Conservation (phyloP, 2,888 invertebrate genomes). For the Bimastos eiseni region DNA sequence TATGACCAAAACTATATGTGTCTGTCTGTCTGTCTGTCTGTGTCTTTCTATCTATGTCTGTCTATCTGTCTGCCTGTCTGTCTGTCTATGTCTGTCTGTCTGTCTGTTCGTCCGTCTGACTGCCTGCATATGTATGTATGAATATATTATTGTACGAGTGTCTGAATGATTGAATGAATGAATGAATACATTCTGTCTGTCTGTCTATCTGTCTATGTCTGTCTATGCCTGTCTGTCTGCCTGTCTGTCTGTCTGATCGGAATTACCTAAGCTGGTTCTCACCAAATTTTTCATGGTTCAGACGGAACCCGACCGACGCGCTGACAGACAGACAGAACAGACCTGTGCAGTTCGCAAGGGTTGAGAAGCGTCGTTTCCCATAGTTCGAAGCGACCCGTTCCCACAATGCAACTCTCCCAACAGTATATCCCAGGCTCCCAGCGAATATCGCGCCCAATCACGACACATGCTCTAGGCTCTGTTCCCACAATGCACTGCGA, state of each 20-base stretch:
- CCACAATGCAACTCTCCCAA: not conserved
- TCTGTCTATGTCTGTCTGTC: too few relatives aligned
- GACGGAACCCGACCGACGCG: not conserved
- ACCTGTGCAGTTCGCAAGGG: not conserved
- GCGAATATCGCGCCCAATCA: not conserved
- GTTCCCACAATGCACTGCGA: not conserved
- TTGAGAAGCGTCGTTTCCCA: slow-evolving; percentile 8
- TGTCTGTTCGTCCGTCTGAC: too few relatives aligned
- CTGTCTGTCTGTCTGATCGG: not conserved
- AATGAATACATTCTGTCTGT: too few relatives aligned
- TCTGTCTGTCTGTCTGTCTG: too few relatives aligned
- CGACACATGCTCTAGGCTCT: not conserved
- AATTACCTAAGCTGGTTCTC: not conserved
- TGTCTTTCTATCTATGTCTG: too few relatives aligned
- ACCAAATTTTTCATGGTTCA: not conserved
- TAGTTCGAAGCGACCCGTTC: not conserved
- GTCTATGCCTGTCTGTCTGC: too few relatives aligned
- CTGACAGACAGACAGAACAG: not conserved
- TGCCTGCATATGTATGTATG: too few relatives aligned
- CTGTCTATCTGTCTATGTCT: too few relatives aligned
- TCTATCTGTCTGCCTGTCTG: too few relatives aligned
- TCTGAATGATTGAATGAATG: too few relatives aligned
- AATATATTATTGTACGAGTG: too few relatives aligned
- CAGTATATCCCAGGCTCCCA: not conserved
- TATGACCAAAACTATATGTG: too few relatives aligned